Percentiles rank a stretch among this genome's conserved stretches.
Conservation (phyloP, 2,888 invertebrate species). For the Piscicola geometra region DNA sequence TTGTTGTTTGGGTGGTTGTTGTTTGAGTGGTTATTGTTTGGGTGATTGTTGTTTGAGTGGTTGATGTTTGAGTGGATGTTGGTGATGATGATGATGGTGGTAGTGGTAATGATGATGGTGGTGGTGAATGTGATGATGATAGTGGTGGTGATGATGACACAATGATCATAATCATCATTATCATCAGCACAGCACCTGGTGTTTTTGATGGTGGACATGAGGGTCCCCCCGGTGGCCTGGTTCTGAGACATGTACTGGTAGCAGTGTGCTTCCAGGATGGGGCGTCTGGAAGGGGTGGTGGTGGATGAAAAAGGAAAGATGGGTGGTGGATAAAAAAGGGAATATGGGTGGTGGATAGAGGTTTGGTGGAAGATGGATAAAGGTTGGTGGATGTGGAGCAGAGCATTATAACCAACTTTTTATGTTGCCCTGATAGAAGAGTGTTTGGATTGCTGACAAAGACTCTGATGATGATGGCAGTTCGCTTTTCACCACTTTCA, state of each 20-base stretch:
- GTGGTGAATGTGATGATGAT: too few relatives aligned
- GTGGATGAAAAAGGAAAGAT: too few relatives aligned
- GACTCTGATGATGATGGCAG: slow-evolving; percentile 47
- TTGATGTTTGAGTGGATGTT: too few relatives aligned
- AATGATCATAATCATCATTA: not conserved
- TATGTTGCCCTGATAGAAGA: not conserved
- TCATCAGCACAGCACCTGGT: slow-evolving; percentile 28
- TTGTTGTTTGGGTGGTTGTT: too few relatives aligned
- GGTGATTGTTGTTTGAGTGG: too few relatives aligned
- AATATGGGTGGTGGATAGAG: too few relatives aligned
- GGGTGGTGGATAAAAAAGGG: too few relatives aligned
- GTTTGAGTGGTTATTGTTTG: too few relatives aligned
- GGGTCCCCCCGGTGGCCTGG: slow-evolving; percentile 43
- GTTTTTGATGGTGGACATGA: slow-evolving; percentile 45
- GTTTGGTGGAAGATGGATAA: too few relatives aligned
- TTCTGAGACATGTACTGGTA: slow-evolving; percentile 49
- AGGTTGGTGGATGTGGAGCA: not conserved
- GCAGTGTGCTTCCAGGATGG: slow-evolving; percentile 4
- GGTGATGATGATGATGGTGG: too few relatives aligned
- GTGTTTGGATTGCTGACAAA: slow-evolving; percentile 45
- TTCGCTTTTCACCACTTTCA: slow-evolving; percentile 68
- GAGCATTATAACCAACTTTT: not conserved
- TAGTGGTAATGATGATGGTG: too few relatives aligned
- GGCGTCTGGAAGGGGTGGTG: not conserved
- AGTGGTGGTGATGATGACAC: too few relatives aligned